Base-by-base conservation (phyloP, 2,888 invertebrate genomes). In the Aradus depressus region DNA sequence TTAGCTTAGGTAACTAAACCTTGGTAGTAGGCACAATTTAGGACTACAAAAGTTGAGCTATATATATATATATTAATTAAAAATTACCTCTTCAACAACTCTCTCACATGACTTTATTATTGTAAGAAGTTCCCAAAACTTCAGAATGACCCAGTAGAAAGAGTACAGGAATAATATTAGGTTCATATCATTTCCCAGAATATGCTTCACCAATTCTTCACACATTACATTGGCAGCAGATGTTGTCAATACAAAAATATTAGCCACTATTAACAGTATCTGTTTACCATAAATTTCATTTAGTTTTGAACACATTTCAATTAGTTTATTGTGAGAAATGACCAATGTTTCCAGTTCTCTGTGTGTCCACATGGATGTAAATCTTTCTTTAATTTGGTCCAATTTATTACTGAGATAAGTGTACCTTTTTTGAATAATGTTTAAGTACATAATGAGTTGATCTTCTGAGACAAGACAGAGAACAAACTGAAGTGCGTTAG, bases 61-160 rank as follows among this genome's bases (percentile, higher is more conserved):
- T n/a, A n/a, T n/a, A n/a, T n/a, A n/a, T n/a, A 10, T 16, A 34
- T 34, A 8, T 28, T 5, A 34, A 16, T 10, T 2, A 21, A 39
- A 18, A 12, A 4, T 34, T 49, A 54, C 54, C 49, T 50, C 35
- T 22, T 50, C 39, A 6, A 52, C 49, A 19, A 45, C 55, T 12
- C 22, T 14, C 22, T 55, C 55, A 18, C 55, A 55, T 10, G 52
- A 45, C 5, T 39, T 19, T 10, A 55, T 43, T 6, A 55, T 49
- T 25, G 31, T 39, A 49, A 52, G 52, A n/a, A 55, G 37, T 23
- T 55, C 55, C 16, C 52, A 18, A 2, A 55, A 38, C 22, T 52
- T 44, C 4, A 26, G 28, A 6, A 41, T 26, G 12, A 22, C 45
- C 50, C 38, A 44, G 31, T 50, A 52, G 3, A 37, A 50, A 8